Conservation (phyloP, 2,113 vertebrate species). For the Aegypius monachus region DNA sequence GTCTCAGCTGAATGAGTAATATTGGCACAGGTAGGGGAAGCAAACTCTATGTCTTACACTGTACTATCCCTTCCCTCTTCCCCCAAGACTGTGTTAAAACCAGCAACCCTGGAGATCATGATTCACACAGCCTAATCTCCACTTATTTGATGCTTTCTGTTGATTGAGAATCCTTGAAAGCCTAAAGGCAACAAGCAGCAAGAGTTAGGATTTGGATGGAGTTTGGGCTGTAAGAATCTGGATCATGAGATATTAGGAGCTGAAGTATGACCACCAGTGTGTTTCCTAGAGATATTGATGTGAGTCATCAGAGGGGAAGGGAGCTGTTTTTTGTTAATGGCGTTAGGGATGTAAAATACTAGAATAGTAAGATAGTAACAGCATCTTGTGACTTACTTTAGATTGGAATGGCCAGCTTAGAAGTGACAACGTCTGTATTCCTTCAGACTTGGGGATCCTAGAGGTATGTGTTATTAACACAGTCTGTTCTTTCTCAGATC, state of each 20-base stretch:
- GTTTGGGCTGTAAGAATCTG: neutral
- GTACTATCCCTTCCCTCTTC: neutral
- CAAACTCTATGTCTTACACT: accelerated
- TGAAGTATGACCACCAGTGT: neutral
- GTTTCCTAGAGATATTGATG: neutral
- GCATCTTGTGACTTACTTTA: neutral
- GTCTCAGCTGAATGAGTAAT: neutral
- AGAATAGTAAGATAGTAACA: neutral
- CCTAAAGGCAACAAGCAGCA: neutral
- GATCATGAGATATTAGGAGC: neutral
- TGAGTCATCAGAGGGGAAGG: neutral
- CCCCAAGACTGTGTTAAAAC: neutral
- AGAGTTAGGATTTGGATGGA: neutral
- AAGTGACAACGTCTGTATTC: neutral
- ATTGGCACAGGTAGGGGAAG: neutral
- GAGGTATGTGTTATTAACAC: neutral
- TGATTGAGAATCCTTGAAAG: neutral
- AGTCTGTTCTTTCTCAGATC: neutral
- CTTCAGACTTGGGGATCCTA: neutral
- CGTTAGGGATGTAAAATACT: neutral
- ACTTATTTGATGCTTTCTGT: neutral
- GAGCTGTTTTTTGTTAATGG: neutral
- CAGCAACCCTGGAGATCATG: neutral
- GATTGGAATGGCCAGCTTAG: neutral
- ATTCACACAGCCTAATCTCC: neutral